Conservation (phyloP, 2,113 vertebrate species). For the Nothoprocta perdicaria region DNA sequence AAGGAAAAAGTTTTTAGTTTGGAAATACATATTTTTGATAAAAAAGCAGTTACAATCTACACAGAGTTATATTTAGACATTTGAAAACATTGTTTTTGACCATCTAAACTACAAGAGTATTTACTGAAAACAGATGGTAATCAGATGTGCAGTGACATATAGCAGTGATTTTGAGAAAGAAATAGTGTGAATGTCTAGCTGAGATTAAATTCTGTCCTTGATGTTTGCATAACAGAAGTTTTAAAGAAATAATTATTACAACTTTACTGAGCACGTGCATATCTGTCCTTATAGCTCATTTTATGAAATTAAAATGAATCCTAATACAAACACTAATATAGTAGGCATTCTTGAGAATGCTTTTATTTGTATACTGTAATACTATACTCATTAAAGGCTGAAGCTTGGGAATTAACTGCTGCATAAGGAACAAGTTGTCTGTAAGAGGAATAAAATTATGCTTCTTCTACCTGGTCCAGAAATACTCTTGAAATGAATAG, state of each 20-base stretch:
- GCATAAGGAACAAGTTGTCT: background rate
- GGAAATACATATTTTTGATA: background rate
- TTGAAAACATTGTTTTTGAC: background rate
- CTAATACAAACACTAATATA: background rate
- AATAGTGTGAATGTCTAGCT: constrained; percentile 2
- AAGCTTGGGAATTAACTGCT: background rate
- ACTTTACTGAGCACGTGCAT: constrained; percentile 4
- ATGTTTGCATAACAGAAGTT: background rate
- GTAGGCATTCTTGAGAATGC: background rate
- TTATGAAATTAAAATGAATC: background rate
- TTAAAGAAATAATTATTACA: constrained; percentile 2
- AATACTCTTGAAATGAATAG: background rate
- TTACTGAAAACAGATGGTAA: background rate
- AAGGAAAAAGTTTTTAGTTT: background rate
- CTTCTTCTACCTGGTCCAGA: background rate
- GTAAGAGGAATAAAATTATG: background rate
- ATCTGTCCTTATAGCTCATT: background rate
- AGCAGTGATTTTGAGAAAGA: background rate
- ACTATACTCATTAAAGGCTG: background rate
- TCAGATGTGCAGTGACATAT: background rate
- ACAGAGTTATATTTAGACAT: background rate
- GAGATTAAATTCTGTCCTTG: constrained; percentile 7
- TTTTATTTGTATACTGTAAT: background rate
- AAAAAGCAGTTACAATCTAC: background rate
- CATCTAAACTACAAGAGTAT: background rate